Evolutionary conservation across 2,888 invertebrate genomes (phyloP).

Genomic region (Liodrosophila aerea): DNA sequence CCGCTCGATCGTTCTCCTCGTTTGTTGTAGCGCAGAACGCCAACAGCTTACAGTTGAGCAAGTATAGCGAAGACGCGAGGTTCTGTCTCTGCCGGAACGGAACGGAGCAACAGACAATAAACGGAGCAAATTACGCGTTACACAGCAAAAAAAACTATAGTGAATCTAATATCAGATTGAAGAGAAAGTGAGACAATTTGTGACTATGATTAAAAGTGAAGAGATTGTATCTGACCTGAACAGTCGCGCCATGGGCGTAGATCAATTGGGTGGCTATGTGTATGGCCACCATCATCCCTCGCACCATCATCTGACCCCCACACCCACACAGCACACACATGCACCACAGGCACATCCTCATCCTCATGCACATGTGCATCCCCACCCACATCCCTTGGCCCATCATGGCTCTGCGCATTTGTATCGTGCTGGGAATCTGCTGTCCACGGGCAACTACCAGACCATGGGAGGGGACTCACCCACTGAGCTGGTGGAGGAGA

Average conservation of each 20-base stretch:
- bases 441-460: constrained; percentile 74
- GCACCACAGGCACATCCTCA: constrained; percentile 36
- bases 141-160: constrained; percentile 13
- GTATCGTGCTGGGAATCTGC: constrained; percentile 74
- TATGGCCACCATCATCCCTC: constrained; percentile 12
- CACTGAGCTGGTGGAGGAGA: constrained; percentile 77
- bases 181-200: neutral
- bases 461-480: constrained; percentile 74
- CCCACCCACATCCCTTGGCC: constrained; percentile 38
- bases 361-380: constrained; percentile 18
- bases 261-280: constrained; percentile 54
- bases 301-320: constrained; percentile 43
- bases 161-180: constrained; percentile 35
- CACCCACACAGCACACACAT: constrained; percentile 13
- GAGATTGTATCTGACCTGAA: constrained; percentile 72
- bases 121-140: constrained; percentile 4
- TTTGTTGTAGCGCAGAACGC: constrained; percentile 18
- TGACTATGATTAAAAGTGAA: constrained; percentile 81
- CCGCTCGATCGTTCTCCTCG: neutral
- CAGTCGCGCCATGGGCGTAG: constrained; percentile 53
- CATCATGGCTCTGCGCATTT: constrained; percentile 45
- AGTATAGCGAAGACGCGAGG: constrained; percentile 69
- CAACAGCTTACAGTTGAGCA: constrained; percentile 64
- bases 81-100: constrained; percentile 37
- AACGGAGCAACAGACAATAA: neutral